Percentiles rank a stretch among this genome's conserved stretches.
phyloP scores from a whole-genome alignment of 1,140 invertebrate genomes.

The Gonioctena quinquepunctata region DNA sequence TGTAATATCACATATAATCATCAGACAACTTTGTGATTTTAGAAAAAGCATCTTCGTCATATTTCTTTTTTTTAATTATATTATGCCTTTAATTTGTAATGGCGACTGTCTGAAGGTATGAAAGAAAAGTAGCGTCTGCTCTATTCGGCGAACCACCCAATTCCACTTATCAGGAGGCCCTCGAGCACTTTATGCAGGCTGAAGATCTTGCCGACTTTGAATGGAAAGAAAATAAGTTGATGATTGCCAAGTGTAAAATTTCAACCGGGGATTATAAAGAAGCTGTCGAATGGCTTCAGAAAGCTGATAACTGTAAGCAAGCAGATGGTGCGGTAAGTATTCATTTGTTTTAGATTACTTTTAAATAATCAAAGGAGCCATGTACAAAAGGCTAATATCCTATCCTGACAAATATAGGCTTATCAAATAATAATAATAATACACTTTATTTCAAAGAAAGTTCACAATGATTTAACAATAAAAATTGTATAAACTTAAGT shows the following conservation, averaged over 20 bases:
- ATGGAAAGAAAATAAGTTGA: conserved; percentile 74
- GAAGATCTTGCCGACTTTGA: conserved; percentile 62
- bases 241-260: conserved; percentile 72
- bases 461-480: too few relatives aligned
- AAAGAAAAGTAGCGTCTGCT: conserved; percentile 72
- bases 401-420: not conserved
- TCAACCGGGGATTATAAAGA: conserved; percentile 59
- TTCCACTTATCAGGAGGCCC: conserved; percentile 68
- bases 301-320: conserved; percentile 53
- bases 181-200: conserved; percentile 67
- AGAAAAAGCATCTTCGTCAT: too few relatives aligned
- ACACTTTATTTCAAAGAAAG: too few relatives aligned
- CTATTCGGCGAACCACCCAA: conserved; percentile 70
- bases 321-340: conserved; percentile 30
- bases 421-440: too few relatives aligned
- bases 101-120: too few relatives aligned
- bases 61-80: too few relatives aligned
- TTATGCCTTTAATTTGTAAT: too few relatives aligned
- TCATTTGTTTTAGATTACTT: not conserved
- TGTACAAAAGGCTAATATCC: not conserved
- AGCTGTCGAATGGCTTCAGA: conserved; percentile 64
- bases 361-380: too few relatives aligned
- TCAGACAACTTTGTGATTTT: too few relatives aligned
- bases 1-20: too few relatives aligned
- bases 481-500: too few relatives aligned